These are phyloP conservation scores for Idaea straminata DNA, from an alignment of 2,888 invertebrate genomes.

Conservation along the genomic window DNA sequence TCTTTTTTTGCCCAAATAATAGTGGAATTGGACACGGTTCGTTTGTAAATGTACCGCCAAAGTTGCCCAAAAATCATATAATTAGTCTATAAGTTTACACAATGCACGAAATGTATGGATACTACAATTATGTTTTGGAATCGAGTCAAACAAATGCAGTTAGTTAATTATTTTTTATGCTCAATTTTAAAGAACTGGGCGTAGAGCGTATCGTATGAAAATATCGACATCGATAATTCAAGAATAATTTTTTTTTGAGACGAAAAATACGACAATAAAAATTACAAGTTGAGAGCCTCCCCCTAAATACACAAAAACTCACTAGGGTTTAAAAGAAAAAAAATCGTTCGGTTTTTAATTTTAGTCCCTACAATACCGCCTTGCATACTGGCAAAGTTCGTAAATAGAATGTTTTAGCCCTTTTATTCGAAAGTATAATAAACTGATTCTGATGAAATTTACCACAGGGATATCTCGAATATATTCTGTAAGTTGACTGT, in stretches of 20 bases:
- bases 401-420: too few species aligned
- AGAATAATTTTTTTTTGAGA: neutral
- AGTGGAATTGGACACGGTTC: slow-evolving; percentile 43
- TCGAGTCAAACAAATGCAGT: slow-evolving; percentile 66
- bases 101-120: slow-evolving; percentile 59
- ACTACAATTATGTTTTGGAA: slow-evolving; percentile 66
- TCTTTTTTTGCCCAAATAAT: slow-evolving; percentile 47
- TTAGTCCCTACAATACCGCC: too few species aligned
- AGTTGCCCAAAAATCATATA: slow-evolving; percentile 64
- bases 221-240: slow-evolving; percentile 13
- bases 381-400: too few species aligned
- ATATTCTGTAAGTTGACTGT: too few species aligned
- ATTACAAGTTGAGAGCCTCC: too few species aligned
- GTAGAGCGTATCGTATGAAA: slow-evolving; percentile 21
- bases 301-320: too few species aligned
- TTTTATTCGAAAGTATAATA: too few species aligned
- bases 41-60: slow-evolving; percentile 55
- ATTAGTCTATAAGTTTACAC: slow-evolving; percentile 76
- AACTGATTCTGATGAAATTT: too few species aligned
- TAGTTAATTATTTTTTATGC: slow-evolving; percentile 55
- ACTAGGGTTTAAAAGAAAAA: too few species aligned
- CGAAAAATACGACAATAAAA: too few species aligned
- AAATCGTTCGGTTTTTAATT: too few species aligned
- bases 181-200: slow-evolving; percentile 39
- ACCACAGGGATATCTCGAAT: too few species aligned